A percentile compares a stretch with the other conserved stretches of the same genome.
phyloP scores from a whole-genome alignment of 2,797 vertebrate genomes.

The Hoplostethus mediterraneus region DNA sequence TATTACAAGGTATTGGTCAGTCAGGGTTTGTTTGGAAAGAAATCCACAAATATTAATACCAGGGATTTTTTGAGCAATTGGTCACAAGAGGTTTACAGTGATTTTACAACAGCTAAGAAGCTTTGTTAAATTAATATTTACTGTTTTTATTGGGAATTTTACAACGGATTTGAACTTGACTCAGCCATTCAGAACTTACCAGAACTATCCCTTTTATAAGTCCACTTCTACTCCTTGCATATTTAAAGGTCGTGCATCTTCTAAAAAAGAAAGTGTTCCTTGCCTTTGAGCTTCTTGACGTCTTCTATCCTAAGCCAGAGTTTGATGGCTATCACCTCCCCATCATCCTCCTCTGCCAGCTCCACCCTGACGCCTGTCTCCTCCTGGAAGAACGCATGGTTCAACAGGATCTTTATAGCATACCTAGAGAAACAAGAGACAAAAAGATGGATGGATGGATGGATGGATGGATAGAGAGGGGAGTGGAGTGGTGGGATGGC shows the following conservation, averaged over 20 bases:
- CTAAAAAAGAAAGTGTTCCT: neutral
- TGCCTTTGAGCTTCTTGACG: slow-evolving; percentile 96
- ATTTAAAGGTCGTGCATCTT: no score
- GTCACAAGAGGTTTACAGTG: no score
- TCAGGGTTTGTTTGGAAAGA: neutral
- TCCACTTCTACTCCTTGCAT: no score
- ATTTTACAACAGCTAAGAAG: no score
- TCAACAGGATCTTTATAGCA: slow-evolving; percentile 97
- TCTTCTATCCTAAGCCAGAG: slow-evolving; percentile 99
- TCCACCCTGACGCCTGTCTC: slow-evolving; percentile 98
- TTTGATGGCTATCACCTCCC: slow-evolving; percentile 98
- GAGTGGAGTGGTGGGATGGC: neutral
- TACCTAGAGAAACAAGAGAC: slow-evolving; percentile 82
- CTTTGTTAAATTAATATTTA: no score
- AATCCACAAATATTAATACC: no score
- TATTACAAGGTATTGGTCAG: slow-evolving; percentile 8
- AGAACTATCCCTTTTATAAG: no score
- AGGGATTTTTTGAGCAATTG: no score
- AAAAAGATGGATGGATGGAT: neutral
- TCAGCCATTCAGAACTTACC: no score
- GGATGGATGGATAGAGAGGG: neutral
- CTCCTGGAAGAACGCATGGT: slow-evolving; percentile 99
- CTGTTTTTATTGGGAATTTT: no score
- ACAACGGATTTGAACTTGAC: no score
- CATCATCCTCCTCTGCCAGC: slow-evolving; percentile 98